Evolutionary conservation across 2,888 invertebrate genomes (phyloP).

Genomic region (Oscheius myriophilus): DNA sequence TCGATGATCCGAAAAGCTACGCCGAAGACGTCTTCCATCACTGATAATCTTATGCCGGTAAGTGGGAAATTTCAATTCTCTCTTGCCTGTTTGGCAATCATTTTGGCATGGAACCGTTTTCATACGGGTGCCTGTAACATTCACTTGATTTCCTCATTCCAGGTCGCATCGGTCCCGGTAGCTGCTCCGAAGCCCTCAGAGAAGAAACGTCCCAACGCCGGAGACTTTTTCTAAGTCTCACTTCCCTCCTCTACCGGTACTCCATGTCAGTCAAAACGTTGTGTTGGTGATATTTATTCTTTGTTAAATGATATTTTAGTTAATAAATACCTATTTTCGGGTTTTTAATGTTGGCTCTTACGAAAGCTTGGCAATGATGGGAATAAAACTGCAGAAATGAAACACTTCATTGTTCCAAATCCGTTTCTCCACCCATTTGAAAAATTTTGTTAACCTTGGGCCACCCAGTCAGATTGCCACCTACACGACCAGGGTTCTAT

Average conservation of each 20-base stretch:
- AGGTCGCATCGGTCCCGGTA: not conserved
- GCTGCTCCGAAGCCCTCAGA: not conserved
- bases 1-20: constrained; percentile 37
- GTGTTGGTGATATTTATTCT: not conserved
- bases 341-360: too few species aligned
- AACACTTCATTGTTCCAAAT: too few species aligned
- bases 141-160: not conserved
- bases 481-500: too few species aligned
- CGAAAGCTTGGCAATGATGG: too few species aligned
- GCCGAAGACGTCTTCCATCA: constrained; percentile 11
- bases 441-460: too few species aligned
- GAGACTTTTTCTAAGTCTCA: constrained; percentile 43
- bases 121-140: too few species aligned
- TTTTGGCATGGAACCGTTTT: constrained; percentile 4
- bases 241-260: not conserved
- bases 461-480: too few species aligned
- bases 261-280: not conserved
- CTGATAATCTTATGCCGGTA: constrained; percentile 30
- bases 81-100: not conserved
- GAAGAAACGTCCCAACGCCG: constrained; percentile 32
- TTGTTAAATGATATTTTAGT: not conserved
- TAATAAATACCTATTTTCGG: too few species aligned
- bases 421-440: too few species aligned
- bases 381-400: too few species aligned
- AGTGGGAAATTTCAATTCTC: not conserved